Evolutionary conservation across 2,888 invertebrate species (phyloP).

Genomic region (Andricus curvator): DNA sequence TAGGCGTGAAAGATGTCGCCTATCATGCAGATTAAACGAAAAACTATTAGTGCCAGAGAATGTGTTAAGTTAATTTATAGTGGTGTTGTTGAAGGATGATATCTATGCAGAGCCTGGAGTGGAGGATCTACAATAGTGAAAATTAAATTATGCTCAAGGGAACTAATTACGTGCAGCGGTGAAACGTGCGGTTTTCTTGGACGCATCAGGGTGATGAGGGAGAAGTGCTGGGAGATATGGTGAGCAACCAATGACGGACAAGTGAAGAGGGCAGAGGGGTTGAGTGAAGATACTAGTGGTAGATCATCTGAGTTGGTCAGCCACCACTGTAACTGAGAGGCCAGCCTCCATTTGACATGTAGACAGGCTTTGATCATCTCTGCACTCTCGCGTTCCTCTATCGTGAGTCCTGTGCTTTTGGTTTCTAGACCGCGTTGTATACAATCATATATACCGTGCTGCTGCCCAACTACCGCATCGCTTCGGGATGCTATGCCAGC

Average conservation of each 20-base stretch:
- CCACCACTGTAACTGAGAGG: constrained; percentile 57
- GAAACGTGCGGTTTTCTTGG: constrained; percentile 27
- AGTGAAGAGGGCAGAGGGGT: constrained; percentile 14
- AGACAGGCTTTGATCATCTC: constrained; percentile 69
- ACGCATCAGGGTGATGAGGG: not conserved
- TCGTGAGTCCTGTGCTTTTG: constrained; percentile 46
- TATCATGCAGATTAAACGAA: too few species aligned
- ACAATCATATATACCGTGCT: constrained; percentile 51
- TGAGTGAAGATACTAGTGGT: constrained; percentile 14
- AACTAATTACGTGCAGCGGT: constrained; percentile 17
- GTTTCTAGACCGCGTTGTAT: constrained; percentile 48
- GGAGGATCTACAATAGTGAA: constrained; percentile 27
- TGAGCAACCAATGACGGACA: constrained; percentile 2
- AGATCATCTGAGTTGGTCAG: constrained; percentile 61
- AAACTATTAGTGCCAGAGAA: too few species aligned
- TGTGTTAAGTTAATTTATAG: not conserved
- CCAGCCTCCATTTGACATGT: constrained; percentile 66
- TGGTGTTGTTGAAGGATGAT: not conserved
- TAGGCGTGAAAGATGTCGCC: too few species aligned
- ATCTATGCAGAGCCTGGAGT: not conserved
- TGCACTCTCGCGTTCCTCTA: constrained; percentile 49
- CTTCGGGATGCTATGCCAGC: constrained; percentile 17
- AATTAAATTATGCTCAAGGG: constrained; percentile 8
- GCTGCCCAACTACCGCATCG: constrained; percentile 54
- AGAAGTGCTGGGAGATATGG: not conserved